A percentile compares a stretch with the other conserved stretches of the same genome.
phyloP scores from a whole-genome alignment of 2,113 vertebrate species.

The Onychostruthus taczanowskii region DNA sequence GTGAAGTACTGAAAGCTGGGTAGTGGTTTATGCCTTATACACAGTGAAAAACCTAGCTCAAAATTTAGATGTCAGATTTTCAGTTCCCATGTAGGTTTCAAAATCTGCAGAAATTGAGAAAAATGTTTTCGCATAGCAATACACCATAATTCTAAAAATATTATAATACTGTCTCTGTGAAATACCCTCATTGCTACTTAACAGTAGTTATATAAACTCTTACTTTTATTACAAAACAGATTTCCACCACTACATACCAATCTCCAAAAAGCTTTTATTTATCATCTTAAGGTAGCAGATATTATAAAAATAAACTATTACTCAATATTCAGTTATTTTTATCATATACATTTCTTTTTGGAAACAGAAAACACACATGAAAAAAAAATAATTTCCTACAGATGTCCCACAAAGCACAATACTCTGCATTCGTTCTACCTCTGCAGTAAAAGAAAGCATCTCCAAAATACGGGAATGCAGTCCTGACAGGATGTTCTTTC shows the following conservation, averaged over 20 bases:
- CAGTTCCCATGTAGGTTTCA: background rate
- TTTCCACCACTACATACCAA: background rate
- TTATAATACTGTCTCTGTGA: background rate
- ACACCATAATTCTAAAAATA: background rate
- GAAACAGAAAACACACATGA: background rate
- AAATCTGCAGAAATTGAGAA: background rate
- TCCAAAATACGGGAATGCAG: background rate
- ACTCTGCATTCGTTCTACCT: background rate
- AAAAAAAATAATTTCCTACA: background rate
- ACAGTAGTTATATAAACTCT: background rate
- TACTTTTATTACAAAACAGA: background rate
- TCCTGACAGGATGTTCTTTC: background rate
- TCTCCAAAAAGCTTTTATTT: conserved; percentile 23
- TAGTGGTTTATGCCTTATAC: background rate
- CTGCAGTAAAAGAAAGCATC: background rate
- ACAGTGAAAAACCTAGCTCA: background rate
- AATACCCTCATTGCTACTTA: background rate
- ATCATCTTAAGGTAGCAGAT: background rate
- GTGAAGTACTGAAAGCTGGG: background rate
- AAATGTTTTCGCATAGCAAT: background rate
- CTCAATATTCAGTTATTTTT: background rate
- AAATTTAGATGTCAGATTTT: background rate
- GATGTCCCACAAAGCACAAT: background rate
- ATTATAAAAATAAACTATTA: conserved; percentile 22
- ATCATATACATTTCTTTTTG: background rate